Percentiles rank a stretch among this genome's conserved stretches.
Conservation (phyloP, 2,113 vertebrate genomes). For the Halichoerus grypus region DNA sequence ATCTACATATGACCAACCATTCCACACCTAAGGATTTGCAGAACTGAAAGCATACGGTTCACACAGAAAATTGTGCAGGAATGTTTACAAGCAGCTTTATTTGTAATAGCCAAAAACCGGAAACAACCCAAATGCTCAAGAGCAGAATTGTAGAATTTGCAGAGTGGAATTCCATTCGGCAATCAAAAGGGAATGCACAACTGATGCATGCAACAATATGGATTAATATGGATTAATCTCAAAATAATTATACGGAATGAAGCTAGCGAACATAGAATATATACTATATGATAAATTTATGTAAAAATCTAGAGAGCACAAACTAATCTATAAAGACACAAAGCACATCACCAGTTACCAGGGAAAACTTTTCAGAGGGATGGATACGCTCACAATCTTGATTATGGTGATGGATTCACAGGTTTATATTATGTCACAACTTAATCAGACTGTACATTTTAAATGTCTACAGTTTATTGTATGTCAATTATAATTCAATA, state of each 20-base stretch:
- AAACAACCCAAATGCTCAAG: neutral
- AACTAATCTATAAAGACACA: neutral
- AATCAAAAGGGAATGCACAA: neutral
- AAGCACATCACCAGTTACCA: neutral
- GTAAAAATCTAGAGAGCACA: neutral
- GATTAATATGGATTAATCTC: neutral
- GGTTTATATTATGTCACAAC: too few relatives aligned
- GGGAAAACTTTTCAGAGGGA: neutral
- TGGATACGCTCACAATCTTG: neutral
- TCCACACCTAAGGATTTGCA: neutral
- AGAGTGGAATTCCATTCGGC: neutral
- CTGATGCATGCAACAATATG: neutral
- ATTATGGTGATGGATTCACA: neutral
- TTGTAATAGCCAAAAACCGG: neutral
- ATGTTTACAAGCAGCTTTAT: neutral
- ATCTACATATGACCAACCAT: neutral
- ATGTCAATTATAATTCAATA: neutral
- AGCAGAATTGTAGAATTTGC: neutral
- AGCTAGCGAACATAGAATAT: neutral
- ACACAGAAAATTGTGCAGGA: neutral
- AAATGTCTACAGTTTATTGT: neutral
- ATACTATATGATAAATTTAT: neutral
- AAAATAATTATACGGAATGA: neutral
- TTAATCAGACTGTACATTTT: neutral
- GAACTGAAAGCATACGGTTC: neutral